Conservation (phyloP, 2,113 vertebrate genomes). For the Poecile atricapillus region DNA sequence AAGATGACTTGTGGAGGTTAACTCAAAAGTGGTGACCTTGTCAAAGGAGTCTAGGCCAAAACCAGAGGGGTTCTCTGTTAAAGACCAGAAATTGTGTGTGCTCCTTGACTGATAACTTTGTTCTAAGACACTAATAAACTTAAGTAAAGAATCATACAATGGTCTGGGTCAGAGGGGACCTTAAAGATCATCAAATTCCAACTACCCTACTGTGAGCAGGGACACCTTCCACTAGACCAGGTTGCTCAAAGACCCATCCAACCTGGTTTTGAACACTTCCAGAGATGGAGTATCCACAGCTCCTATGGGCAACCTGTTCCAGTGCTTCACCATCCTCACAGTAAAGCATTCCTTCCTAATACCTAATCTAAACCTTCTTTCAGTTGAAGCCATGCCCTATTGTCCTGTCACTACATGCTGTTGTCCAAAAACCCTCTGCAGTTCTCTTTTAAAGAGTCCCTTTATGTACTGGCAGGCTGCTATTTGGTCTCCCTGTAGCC, state of each 20-base stretch:
- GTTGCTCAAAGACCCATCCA: not conserved
- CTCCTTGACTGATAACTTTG: not conserved
- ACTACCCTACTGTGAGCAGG: rapidly evolving
- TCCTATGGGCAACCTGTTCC: not conserved
- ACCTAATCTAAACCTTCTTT: not conserved
- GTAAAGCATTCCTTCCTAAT: not conserved
- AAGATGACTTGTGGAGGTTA: not conserved
- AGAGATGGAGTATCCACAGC: not conserved
- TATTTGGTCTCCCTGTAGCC: not conserved
- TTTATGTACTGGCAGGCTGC: not conserved
- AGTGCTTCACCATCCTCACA: not conserved
- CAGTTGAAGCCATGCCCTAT: not conserved
- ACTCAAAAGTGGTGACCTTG: not conserved
- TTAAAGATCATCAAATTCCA: not conserved
- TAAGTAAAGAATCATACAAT: not conserved
- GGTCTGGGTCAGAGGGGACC: not conserved
- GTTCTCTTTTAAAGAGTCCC: not conserved
- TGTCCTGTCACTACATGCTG: rapidly evolving
- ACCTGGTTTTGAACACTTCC: not conserved
- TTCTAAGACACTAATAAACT: not conserved
- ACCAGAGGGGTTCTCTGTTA: not conserved
- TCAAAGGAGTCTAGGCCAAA: not conserved
- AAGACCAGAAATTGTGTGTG: not conserved
- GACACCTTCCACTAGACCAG: not conserved
- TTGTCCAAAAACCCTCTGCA: not conserved